Conservation (phyloP, 2,113 vertebrate species). For the Neotoma lepida region DNA sequence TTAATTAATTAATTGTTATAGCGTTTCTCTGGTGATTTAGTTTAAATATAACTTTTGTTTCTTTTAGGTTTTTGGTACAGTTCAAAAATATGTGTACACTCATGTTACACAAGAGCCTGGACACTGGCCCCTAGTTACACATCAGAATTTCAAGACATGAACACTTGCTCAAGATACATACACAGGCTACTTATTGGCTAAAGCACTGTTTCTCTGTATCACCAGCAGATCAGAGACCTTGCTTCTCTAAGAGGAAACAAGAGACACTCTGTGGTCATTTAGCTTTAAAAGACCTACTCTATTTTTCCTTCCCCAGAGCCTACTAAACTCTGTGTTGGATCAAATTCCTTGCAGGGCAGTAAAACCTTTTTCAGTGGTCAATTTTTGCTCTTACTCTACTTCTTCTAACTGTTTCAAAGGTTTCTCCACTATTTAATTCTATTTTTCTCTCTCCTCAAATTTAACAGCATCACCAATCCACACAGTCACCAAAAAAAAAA, state of each 20-base stretch:
- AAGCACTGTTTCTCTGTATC: not conserved
- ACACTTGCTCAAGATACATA: not conserved
- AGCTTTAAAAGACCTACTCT: not conserved
- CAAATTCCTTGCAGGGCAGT: not conserved
- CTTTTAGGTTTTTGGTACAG: not conserved
- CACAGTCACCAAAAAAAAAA: not conserved
- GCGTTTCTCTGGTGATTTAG: not conserved
- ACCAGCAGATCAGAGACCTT: not conserved
- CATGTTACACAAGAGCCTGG: not conserved
- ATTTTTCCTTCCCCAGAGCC: not conserved
- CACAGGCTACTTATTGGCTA: not conserved
- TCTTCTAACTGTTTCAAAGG: not conserved
- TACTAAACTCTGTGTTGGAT: not conserved
- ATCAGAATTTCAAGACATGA: not conserved
- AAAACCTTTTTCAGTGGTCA: not conserved
- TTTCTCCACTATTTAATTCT: not conserved
- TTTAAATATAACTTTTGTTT: not conserved
- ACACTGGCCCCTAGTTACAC: not conserved
- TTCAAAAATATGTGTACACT: not conserved
- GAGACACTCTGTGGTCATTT: not conserved
- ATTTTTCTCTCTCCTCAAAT: not conserved
- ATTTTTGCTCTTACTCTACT: slow-evolving; percentile 8
- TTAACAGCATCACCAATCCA: not conserved
- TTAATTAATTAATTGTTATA: not conserved
- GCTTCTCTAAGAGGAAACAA: not conserved